A percentile compares a stretch with the other conserved stretches of the same genome.
phyloP scores from a whole-genome alignment of 2,888 invertebrate species.

The Cancer borealis region DNA sequence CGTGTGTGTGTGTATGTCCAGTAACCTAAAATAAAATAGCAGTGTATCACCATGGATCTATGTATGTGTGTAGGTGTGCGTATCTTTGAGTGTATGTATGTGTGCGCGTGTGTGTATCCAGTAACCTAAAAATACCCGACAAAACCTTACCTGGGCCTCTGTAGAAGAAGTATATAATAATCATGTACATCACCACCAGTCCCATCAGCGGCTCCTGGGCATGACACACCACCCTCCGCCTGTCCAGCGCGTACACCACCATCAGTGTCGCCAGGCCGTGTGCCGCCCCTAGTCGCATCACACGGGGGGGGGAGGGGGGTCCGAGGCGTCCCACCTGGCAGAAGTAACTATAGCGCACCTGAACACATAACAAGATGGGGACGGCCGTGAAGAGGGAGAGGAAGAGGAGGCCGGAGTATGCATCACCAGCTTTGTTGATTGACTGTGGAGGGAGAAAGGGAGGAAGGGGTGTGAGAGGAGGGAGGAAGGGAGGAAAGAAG shows the following conservation, averaged over 20 bases:
- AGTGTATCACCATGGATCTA: no score
- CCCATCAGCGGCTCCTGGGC: conserved; percentile 76
- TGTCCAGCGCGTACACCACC: conserved; percentile 69
- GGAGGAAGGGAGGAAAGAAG: not conserved
- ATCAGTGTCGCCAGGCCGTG: conserved; percentile 69
- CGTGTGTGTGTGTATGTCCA: no score
- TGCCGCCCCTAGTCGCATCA: conserved; percentile 58
- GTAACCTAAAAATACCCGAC: not conserved
- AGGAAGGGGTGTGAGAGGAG: not conserved
- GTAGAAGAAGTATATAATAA: conserved; percentile 75
- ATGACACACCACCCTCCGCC: conserved; percentile 74
- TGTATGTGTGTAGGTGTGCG: no score
- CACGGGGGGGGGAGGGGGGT: conserved; percentile 54
- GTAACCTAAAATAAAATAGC: no score
- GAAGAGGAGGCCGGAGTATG: conserved; percentile 72
- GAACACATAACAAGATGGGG: conserved; percentile 61
- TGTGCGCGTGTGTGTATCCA: no score
- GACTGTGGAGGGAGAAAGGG: conserved; percentile 24
- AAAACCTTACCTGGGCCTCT: conserved; percentile 66
- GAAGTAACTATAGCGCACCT: conserved; percentile 72
- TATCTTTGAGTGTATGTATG: no score
- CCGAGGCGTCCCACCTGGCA: conserved; percentile 69
- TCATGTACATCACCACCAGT: conserved; percentile 74
- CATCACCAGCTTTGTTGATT: conserved; percentile 69
- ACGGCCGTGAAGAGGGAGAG: conserved; percentile 66